Percentiles rank a stretch among this genome's conserved stretches.
Conservation (phyloP, 1,140 invertebrate species). For the Geopemphigus sp. region DNA sequence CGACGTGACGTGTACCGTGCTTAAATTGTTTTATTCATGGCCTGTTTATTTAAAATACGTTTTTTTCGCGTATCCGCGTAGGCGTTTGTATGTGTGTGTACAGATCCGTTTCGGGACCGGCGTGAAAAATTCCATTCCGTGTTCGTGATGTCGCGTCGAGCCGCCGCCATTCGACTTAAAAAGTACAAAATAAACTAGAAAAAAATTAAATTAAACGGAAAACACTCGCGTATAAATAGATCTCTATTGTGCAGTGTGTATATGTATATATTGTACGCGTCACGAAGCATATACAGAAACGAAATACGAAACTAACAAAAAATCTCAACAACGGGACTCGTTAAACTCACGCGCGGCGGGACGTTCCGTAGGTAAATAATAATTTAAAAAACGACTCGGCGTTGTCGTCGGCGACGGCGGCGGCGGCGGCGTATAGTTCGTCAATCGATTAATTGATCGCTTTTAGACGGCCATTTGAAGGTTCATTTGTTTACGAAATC, state of each 20-base stretch:
- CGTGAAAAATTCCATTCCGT: conserved; percentile 22
- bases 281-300: too few relatives aligned
- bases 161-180: too few relatives aligned
- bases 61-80: background rate
- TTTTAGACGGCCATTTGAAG: conserved; percentile 50
- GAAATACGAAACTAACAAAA: background rate
- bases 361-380: conserved; percentile 15
- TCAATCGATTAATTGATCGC: conserved; percentile 51
- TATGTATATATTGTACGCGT: background rate
- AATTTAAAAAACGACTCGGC: too few relatives aligned
- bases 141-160: background rate
- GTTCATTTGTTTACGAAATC: conserved; percentile 51
- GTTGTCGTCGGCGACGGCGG: background rate
- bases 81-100: background rate
- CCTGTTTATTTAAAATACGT: background rate
- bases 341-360: background rate
- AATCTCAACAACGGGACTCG: conserved; percentile 26
- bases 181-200: background rate
- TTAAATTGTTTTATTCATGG: too few relatives aligned
- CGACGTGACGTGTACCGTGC: background rate
- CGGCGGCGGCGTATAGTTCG: conserved; percentile 38
- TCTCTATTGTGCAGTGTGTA: too few relatives aligned
- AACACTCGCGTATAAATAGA: background rate
- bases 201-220: conserved; percentile 9
- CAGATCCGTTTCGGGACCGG: conserved; percentile 9